Base-by-base conservation (phyloP, 2,888 invertebrate species). In the Trissolcus brochymenae region DNA sequence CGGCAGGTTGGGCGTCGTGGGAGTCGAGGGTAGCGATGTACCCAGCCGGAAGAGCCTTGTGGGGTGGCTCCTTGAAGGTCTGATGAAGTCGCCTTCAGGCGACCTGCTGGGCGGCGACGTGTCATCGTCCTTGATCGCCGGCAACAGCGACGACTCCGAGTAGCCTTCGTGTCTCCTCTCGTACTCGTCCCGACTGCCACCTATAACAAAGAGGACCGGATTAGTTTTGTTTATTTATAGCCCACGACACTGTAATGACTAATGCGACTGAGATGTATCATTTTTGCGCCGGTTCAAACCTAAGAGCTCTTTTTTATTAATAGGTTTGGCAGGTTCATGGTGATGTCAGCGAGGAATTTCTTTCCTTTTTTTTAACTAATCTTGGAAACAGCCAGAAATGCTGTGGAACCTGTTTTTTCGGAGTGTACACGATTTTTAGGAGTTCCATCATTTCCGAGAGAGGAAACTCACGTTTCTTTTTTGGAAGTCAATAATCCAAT, bases 121-220 rank as follows among this genome's bases (percentile, higher is more conserved):
- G 56, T 67, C 49, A 19, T 54, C 55, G 43, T 70, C 67, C 56
- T 64, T 71, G 66, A 76, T 76, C 14, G 87, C 84, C 66, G 71
- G 90, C 82, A 93, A 90, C 67, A 94, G 90, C 65, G 92, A 90
- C 86, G 93, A 93, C 84, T 94, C 94, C 90, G 95, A 95, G 80
- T 94, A 90, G 82, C 94, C 93, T 84, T 92, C 92, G 88, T 94
- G 93, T 84, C 93, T 92, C 83, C 92, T 91, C 84, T 92, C 92
- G 89, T 94, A 94, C 86, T 94, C 94, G 19, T 64, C 56, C 87
- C 92, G 92, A 88, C 93, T 93, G 83, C 93, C 93, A 87, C 93
- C 94, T 41, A 65, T 60, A 66, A 64, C 29, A 65, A 41, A 43
- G 14, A 14, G n/a, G 9, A 7, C 11, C n/a, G 43, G 13, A 13